Base-by-base conservation (phyloP, 2,797 vertebrate species). In the Cuniculus paca region DNA sequence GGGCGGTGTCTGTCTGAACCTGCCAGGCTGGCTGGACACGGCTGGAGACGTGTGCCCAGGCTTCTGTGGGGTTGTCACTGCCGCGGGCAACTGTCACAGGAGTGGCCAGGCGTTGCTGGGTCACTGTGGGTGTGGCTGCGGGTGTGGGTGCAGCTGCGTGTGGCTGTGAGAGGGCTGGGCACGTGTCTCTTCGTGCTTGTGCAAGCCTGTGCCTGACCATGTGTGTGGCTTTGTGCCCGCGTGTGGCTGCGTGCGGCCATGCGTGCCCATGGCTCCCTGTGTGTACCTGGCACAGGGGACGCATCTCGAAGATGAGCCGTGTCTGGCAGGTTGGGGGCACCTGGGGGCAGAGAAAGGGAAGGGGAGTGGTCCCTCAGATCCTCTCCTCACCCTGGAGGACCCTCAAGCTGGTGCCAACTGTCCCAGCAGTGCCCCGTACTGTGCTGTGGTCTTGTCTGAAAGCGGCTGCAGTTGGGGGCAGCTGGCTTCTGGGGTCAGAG, bases 1-100 rank as follows among this genome's bases (percentile, higher is more conserved):
- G 2, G 80, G 92, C 36, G 1, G 87, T 12, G 45, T 80, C 58
- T 90, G 95, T 84, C 94, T 88, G 91, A 60, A 84, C 96, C 91
- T 88, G 95, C 78, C 4, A 0, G 77, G 78, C 36, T 7, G n/a
- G 79, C 88, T 60, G 85, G 94, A 72, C 54, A 2, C 0, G 0
- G 60, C 81, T 5, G 63, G 70, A 80, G 78, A 85, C 48, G 4
- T 79, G 88, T 36, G 92, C 88, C 50, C 3, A 13, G 72, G 94
- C 6, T 2, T 60, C 52, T 56, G 50, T 70, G 72, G 39, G 87
- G 56, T 8, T 92, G 75, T 50, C 0, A 0, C 70, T 31, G 88
- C 95, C 1, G 4, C 90, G 0, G 90, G 92, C 24, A 3, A 80
- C 28, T 1, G 75, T 28, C 56, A 10, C 17, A 0, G 85, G 75